Base-by-base conservation (phyloP, 2,797 vertebrate genomes). In the Pseudomugil tenellus region DNA sequence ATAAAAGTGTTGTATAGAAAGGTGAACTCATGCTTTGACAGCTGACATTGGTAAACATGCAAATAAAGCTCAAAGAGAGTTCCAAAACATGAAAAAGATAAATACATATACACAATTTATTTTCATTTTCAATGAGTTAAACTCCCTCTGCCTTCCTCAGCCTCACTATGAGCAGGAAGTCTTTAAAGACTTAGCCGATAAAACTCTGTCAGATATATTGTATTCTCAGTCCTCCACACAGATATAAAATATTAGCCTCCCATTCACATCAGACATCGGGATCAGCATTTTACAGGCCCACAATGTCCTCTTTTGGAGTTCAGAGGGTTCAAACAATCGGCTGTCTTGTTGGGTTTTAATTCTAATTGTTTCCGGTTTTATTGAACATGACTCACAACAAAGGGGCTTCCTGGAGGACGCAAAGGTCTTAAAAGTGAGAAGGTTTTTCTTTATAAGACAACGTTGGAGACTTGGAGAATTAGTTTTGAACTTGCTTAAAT, bases 181-280 rank as follows among this genome's bases (percentile, higher is more conserved):
- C 91, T 89, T 92, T 91, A 90, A 91, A 91, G 79, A 79, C 77
- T 67, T 77, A 78, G 76, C 84, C 86, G 85, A 90, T 92, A 90
- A 89, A 92, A 87, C 71, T 65, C 55, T 87, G 87, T 92, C 89
- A 91, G 87, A 93, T 91, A 88, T 85, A 89, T 82, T 79, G 87
- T 84, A 71, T 87, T 87, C 76, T 63, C 67, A 26, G 35, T 80
- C 83, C 84, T 87, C 86, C 72, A 58, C 66, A 68, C 60, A 79
- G 81, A 81, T 82, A 83, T 87, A 81, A 88, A 87, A 86, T 82
- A 84, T 79, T 74, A 54, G 74, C 76, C 83, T 90, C 77, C 78
- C 70, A 35, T 83, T 72, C 74, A 79, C 85, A 90, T 86, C 84
- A 83, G 80, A 84, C 83, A 60, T 7, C 29, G 39, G 70, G 79